Evolutionary conservation across 2,797 vertebrate genomes (phyloP).

Genomic region (Sebastes hopkinsi): DNA sequence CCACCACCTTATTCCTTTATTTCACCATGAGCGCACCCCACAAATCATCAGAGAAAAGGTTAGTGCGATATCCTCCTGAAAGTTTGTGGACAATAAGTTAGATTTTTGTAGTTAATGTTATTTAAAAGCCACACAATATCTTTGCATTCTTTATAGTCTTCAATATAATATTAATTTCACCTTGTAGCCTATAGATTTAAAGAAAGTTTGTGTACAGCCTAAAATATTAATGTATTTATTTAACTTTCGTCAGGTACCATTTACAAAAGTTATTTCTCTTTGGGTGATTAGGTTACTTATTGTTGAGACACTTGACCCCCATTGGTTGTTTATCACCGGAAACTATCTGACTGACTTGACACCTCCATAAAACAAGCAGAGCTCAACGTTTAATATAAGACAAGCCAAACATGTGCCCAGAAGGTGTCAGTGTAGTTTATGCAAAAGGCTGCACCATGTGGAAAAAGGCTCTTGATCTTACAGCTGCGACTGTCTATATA

Average conservation of each 20-base stretch:
- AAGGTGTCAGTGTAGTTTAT: constrained; percentile 70
- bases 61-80: constrained; percentile 6
- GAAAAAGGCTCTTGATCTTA: not conserved
- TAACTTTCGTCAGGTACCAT: not conserved
- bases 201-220: not conserved
- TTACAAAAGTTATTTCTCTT: not conserved
- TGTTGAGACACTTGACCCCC: not conserved
- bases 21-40: constrained; percentile 63
- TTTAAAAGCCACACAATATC: not conserved
- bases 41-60: constrained; percentile 68
- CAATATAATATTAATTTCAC: not conserved
- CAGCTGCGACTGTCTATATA: constrained; percentile 2
- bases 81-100: not conserved
- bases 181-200: not conserved
- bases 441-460: not conserved
- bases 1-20: constrained; percentile 27
- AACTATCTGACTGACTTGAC: not conserved
- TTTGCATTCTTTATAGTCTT: not conserved
- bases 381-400: not conserved
- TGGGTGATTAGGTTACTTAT: not conserved
- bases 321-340: not conserved
- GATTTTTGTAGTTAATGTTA: not conserved
- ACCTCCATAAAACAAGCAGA: not conserved
- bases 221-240: not conserved
- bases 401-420: constrained; percentile 35